Conservation (phyloP, 1,140 invertebrate genomes). For the Zaprionus inermis region DNA sequence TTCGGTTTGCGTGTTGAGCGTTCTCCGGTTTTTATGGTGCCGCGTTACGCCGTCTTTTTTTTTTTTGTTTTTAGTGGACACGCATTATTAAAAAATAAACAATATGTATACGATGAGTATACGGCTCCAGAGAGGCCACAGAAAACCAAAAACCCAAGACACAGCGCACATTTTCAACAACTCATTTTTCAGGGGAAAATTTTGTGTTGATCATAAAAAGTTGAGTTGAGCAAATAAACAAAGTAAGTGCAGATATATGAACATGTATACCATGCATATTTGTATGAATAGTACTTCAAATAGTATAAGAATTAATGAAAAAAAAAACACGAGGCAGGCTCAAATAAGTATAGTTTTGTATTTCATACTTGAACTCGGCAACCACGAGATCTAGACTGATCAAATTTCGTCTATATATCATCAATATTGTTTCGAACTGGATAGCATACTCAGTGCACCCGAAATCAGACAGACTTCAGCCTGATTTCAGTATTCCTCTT, state of each 20-base stretch:
- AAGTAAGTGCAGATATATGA: slow-evolving; percentile 31
- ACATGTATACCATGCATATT: neutral
- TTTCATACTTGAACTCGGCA: neutral
- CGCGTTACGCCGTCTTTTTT: slow-evolving; percentile 71
- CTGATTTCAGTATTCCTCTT: neutral
- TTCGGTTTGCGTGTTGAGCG: slow-evolving; percentile 58
- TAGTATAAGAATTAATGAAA: neutral
- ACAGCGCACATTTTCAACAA: slow-evolving; percentile 59
- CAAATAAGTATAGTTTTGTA: neutral
- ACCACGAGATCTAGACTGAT: neutral
- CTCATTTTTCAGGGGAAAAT: slow-evolving; percentile 69
- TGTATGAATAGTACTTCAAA: neutral
- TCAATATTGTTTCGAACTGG: neutral
- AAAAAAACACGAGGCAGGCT: too few relatives aligned
- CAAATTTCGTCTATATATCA: neutral
- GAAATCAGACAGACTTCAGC: neutral
- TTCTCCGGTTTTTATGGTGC: slow-evolving; percentile 71
- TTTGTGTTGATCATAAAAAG: slow-evolving; percentile 68
- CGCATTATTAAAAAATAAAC: slow-evolving; percentile 84
- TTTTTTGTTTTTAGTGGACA: slow-evolving; percentile 77
- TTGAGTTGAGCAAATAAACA: slow-evolving; percentile 66
- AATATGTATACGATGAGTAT: slow-evolving; percentile 62
- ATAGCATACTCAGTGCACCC: neutral
- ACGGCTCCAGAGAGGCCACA: slow-evolving; percentile 43
- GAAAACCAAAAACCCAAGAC: slow-evolving; percentile 15